These are phyloP conservation scores for Epinotia bilunana DNA, from an alignment of 2,888 invertebrate species.

Conservation along the genomic window DNA sequence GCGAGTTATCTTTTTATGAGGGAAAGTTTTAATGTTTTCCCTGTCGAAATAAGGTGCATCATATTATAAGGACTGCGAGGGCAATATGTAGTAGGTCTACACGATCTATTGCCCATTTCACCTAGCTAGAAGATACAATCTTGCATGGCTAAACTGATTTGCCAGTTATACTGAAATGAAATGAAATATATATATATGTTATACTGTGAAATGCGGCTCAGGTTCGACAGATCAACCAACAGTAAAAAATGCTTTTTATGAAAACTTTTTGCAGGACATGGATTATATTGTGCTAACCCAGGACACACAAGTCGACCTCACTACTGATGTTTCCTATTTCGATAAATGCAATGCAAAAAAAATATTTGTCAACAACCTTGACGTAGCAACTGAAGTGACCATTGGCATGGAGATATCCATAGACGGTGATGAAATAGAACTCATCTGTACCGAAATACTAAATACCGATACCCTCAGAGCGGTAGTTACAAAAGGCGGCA, in stretches of 20 bases:
- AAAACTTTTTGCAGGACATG: slow-evolving; percentile 49
- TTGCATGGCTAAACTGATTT: too few relatives aligned
- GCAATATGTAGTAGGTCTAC: too few relatives aligned
- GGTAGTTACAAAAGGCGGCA: slow-evolving; percentile 56
- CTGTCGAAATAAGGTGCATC: too few relatives aligned
- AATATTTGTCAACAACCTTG: slow-evolving; percentile 61
- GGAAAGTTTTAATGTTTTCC: too few relatives aligned
- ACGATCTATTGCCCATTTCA: too few relatives aligned
- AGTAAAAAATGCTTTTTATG: neutral
- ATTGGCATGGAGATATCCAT: slow-evolving; percentile 58
- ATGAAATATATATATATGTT: too few relatives aligned
- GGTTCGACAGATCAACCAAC: too few relatives aligned
- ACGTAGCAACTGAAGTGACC: slow-evolving; percentile 52
- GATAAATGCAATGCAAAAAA: slow-evolving; percentile 56
- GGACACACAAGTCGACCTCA: slow-evolving; percentile 52
- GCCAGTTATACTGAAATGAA: too few relatives aligned
- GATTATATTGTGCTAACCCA: slow-evolving; percentile 48
- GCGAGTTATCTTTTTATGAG: too few relatives aligned
- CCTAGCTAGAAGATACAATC: too few relatives aligned
- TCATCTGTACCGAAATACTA: slow-evolving; percentile 53
- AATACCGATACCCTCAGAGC: slow-evolving; percentile 53
- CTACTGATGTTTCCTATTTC: slow-evolving; percentile 50
- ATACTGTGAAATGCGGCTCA: too few relatives aligned
- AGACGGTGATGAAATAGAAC: slow-evolving; percentile 54
- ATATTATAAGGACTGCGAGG: too few relatives aligned